These are phyloP conservation scores for Harmothoe impar DNA, from an alignment of 2,888 invertebrate genomes.

Conservation along the genomic window DNA sequence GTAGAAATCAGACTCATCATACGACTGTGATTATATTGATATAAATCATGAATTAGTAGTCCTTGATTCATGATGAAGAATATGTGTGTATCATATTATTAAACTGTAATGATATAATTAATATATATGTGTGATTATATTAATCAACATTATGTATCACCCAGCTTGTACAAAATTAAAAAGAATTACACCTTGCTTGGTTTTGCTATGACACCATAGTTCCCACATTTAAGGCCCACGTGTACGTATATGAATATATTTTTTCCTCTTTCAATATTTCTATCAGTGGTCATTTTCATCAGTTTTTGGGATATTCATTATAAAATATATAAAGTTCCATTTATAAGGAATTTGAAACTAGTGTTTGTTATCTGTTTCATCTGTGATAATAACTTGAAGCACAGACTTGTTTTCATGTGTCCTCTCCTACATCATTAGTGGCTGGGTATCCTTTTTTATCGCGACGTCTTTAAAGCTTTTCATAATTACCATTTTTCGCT, in stretches of 20 bases:
- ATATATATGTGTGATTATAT: neutral
- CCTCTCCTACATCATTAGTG: neutral
- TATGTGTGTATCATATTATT: neutral
- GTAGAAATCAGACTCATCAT: conserved; percentile 23
- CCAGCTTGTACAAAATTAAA: neutral
- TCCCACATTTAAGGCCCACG: neutral
- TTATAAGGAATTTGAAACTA: neutral
- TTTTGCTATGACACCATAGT: neutral
- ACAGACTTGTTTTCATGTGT: neutral
- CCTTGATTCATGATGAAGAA: neutral
- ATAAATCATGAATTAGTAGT: neutral
- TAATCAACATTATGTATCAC: neutral
- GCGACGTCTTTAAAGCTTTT: neutral
- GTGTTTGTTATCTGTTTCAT: conserved; percentile 16
- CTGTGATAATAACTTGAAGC: neutral
- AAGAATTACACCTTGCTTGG: neutral
- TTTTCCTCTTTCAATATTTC: neutral
- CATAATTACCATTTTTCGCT: neutral
- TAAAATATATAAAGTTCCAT: conserved; percentile 28
- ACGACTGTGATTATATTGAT: conserved; percentile 15
- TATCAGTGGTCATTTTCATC: conserved; percentile 34
- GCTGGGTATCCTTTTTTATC: neutral
- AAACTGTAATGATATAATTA: neutral
- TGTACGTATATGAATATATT: conserved; percentile 1
- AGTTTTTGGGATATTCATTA: conserved; percentile 24